Evolutionary conservation across 2,888 invertebrate genomes (phyloP).

Genomic region (Hartigia nigra): DNA sequence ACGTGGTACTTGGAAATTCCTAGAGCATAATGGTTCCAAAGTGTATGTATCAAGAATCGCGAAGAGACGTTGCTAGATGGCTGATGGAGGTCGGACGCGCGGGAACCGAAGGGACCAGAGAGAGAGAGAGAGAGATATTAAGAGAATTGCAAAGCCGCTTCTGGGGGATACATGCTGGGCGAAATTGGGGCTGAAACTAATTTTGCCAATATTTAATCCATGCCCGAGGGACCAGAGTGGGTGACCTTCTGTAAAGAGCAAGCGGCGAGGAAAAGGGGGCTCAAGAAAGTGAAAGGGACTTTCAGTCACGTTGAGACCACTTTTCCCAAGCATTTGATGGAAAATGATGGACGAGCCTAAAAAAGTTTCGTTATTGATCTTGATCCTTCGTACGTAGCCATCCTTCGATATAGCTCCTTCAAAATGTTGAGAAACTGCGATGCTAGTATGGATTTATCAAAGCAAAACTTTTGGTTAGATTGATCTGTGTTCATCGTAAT

Average conservation of each 20-base stretch:
- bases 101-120: not conserved
- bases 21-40: not conserved
- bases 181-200: conserved; percentile 39
- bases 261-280: conserved; percentile 24
- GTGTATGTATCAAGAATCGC: not conserved
- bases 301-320: not conserved
- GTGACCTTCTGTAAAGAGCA: conserved; percentile 8
- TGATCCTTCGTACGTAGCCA: not conserved
- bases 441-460: not conserved
- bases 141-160: not conserved
- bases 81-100: not conserved
- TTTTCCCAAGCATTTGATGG: conserved; percentile 50
- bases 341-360: conserved; percentile 57
- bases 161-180: not conserved
- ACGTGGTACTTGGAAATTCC: not conserved
- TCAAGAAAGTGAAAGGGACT: conserved; percentile 31
- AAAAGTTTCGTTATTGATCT: conserved; percentile 45
- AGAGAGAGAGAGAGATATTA: not conserved
- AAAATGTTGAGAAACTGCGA: not conserved
- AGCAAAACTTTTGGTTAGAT: not conserved
- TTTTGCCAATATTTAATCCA: conserved; percentile 53
- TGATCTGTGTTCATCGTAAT: not conserved
- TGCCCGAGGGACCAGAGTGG: conserved; percentile 38
- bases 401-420: too few relatives aligned
- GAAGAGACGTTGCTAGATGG: not conserved